A percentile compares a stretch with the other conserved stretches of the same genome.
Conservation (phyloP, 2,113 vertebrate genomes). For the Cyanistes caeruleus region DNA sequence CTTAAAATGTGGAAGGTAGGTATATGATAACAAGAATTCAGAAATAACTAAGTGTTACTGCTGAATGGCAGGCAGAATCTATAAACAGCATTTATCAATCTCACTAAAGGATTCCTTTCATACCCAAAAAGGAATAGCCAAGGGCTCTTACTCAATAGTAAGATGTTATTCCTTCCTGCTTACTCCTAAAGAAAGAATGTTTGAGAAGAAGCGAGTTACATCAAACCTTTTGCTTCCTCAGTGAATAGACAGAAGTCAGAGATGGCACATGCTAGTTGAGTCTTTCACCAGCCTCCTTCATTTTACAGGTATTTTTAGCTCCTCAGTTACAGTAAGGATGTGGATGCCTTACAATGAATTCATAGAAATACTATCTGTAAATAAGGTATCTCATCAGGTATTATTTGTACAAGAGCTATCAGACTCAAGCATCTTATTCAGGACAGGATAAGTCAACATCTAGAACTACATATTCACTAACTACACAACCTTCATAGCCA, state of each 20-base stretch:
- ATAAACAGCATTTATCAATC: neutral
- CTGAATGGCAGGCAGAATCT: neutral
- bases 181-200: neutral
- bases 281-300: neutral
- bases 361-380: neutral
- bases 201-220: neutral
- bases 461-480: neutral
- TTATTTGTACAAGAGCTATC: neutral
- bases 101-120: neutral
- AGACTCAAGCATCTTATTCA: neutral
- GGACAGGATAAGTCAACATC: neutral
- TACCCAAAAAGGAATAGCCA: neutral
- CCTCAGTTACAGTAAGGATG: neutral
- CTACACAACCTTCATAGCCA: neutral
- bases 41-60: neutral
- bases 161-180: neutral
- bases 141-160: neutral
- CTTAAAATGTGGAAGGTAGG: neutral
- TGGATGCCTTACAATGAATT: rapidly evolving
- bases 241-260: neutral
- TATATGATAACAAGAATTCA: neutral
- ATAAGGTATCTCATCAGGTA: neutral
- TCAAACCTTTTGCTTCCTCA: neutral
- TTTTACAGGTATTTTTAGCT: neutral
- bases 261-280: neutral